Conservation (phyloP, 2,113 vertebrate genomes). For the Zapornia atra region DNA sequence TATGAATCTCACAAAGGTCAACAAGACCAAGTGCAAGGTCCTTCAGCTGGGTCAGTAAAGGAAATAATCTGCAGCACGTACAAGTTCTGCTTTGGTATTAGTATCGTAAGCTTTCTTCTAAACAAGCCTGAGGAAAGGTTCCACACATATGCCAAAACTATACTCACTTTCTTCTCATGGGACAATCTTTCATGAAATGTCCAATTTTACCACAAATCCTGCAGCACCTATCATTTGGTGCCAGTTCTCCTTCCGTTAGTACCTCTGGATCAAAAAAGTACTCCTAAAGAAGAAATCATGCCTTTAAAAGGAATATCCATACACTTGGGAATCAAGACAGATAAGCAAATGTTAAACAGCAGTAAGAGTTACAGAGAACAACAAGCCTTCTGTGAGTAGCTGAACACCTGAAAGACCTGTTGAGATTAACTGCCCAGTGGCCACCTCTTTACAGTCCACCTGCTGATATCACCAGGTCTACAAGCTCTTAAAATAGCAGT, state of each 20-base stretch:
- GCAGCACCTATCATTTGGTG: conserved; percentile 95
- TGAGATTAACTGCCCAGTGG: background rate
- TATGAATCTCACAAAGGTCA: background rate
- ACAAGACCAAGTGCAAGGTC: background rate
- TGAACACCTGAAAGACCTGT: background rate
- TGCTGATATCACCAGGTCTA: background rate
- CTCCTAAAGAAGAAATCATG: conserved; percentile 75
- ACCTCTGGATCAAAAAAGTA: conserved; percentile 95
- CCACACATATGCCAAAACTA: background rate
- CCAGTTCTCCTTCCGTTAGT: conserved; percentile 90
- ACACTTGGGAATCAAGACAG: background rate
- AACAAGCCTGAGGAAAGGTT: background rate
- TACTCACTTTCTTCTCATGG: conserved; percentile 88
- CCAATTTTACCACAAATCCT: conserved; percentile 96
- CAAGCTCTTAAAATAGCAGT: background rate
- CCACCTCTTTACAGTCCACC: background rate
- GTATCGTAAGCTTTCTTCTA: background rate
- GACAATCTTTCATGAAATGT: conserved; percentile 96
- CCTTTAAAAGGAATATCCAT: background rate
- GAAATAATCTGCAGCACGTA: background rate
- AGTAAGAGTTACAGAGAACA: background rate
- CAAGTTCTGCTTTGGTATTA: background rate
- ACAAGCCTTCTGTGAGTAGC: background rate
- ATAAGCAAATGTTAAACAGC: background rate
- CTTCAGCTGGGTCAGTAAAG: background rate